Evolutionary conservation across 23 tunicate genomes (phyloP).

Genomic region (Clavelina lepadiformis): DNA sequence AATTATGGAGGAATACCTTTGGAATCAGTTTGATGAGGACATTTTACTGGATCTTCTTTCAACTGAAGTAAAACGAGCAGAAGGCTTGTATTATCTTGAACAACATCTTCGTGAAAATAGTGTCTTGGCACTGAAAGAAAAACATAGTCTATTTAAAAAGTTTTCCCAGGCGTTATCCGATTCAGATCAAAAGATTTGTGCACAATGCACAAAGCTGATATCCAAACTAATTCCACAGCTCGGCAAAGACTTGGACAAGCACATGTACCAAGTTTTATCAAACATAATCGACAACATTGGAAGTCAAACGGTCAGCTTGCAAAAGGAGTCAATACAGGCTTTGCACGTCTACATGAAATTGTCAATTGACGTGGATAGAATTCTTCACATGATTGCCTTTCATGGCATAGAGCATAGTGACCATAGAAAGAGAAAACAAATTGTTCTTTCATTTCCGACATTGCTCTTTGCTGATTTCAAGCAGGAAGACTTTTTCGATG

Average conservation of each 20-base stretch:
- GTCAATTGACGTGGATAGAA: slow-evolving; percentile 40
- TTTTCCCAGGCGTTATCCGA: slow-evolving; percentile 50
- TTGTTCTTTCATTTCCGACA: slow-evolving; percentile 68
- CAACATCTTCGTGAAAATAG: slow-evolving; percentile 60
- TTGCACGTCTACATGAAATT: slow-evolving; percentile 86
- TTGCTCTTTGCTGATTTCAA: slow-evolving; percentile 78
- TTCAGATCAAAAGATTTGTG: slow-evolving; percentile 17
- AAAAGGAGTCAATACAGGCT: slow-evolving; percentile 84
- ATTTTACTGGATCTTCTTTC: slow-evolving; percentile 21
- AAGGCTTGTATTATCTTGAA: slow-evolving; percentile 47
- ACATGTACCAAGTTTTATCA: slow-evolving; percentile 50
- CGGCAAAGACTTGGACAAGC: slow-evolving; percentile 52
- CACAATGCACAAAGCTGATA: slow-evolving; percentile 60
- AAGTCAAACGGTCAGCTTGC: slow-evolving; percentile 25
- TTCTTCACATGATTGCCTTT: slow-evolving; percentile 50
- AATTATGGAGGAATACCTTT: slow-evolving; percentile 63
- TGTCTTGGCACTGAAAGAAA: slow-evolving; percentile 47
- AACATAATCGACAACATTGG: slow-evolving; percentile 64
- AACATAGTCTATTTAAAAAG: slow-evolving; percentile 47
- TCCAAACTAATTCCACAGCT: slow-evolving; percentile 78
- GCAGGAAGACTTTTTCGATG: slow-evolving; percentile 81
- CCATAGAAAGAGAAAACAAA: slow-evolving; percentile 34
- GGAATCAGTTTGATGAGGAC: slow-evolving; percentile 45
- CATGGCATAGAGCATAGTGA: slow-evolving; percentile 62
- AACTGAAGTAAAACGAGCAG: slow-evolving; percentile 23